phyloP scores from a whole-genome alignment of 2,797 vertebrate genomes.

The Kryptolebias ocellatus region DNA sequence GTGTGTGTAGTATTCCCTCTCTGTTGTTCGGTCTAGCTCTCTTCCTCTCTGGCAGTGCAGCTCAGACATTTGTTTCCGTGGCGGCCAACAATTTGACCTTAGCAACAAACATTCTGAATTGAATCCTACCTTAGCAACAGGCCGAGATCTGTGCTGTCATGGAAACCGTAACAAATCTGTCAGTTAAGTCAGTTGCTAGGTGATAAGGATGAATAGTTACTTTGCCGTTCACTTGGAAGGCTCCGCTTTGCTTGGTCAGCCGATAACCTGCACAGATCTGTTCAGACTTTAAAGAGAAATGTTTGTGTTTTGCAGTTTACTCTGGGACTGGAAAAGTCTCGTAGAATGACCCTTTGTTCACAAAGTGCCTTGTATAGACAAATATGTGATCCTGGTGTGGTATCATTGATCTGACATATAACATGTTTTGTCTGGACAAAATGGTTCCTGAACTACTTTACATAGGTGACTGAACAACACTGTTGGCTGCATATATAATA shows the following conservation, averaged over 20 bases:
- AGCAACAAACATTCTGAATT: conserved; percentile 57
- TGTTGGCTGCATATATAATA: neutral
- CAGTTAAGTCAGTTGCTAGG: conserved; percentile 61
- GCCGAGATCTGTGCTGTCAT: conserved; percentile 59
- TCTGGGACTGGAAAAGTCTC: neutral
- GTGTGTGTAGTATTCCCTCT: conserved; percentile 25
- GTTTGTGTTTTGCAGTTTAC: too few relatives aligned
- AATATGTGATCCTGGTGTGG: neutral
- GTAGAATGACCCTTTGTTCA: neutral
- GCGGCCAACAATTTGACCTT: conserved; percentile 63
- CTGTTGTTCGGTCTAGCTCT: neutral
- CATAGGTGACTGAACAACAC: neutral
- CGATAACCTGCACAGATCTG: conserved; percentile 1
- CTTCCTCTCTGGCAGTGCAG: conserved; percentile 19
- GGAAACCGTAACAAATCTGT: conserved; percentile 67
- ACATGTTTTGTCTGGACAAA: neutral
- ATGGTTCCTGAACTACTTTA: neutral
- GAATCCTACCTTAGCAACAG: conserved; percentile 62
- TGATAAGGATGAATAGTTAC: conserved; percentile 38
- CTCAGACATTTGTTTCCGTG: conserved; percentile 56
- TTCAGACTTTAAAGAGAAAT: neutral
- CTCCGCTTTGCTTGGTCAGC: neutral
- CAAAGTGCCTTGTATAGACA: neutral
- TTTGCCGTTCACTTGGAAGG: conserved; percentile 21
- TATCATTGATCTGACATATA: neutral